A percentile compares a stretch with the other conserved stretches of the same genome.
These are phyloP conservation scores for Pardalotus punctatus DNA, from an alignment of 2,113 vertebrate genomes.

Conservation along the genomic window DNA sequence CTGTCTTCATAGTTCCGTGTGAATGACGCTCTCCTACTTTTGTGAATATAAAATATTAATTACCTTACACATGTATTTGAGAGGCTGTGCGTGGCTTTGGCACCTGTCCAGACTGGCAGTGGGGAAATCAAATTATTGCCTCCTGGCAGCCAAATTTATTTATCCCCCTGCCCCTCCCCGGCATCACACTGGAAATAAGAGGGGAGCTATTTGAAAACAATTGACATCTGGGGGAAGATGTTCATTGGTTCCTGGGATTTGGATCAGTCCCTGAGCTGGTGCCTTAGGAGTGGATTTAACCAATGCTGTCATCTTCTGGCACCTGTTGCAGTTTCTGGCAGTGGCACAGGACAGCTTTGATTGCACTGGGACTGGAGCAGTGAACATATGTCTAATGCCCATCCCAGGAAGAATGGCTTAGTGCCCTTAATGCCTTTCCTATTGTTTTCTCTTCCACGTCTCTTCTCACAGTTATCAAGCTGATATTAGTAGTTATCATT, in stretches of 20 bases:
- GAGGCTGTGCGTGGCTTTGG: not conserved
- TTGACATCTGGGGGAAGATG: not conserved
- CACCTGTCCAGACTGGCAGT: not conserved
- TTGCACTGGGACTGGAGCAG: not conserved
- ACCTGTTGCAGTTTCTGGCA: conserved; percentile 52
- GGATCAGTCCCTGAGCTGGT: not conserved
- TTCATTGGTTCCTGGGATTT: conserved; percentile 24
- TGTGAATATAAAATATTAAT: conserved; percentile 57
- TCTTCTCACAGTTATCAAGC: not conserved
- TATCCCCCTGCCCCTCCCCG: not conserved
- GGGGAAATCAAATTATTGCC: not conserved
- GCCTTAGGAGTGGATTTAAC: conserved; percentile 19
- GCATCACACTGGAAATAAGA: not conserved
- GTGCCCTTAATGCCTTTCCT: not conserved
- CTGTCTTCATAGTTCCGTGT: conserved; percentile 12
- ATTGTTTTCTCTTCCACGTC: not conserved
- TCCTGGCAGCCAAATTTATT: conserved; percentile 1
- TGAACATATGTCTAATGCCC: not conserved
- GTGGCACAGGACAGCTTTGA: conserved; percentile 29
- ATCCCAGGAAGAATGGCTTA: not conserved
- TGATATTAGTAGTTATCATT: not conserved
- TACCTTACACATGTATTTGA: not conserved
- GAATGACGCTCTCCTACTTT: conserved; percentile 25
- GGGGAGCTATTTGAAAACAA: not conserved
- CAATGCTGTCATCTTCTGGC: conserved; percentile 35